Conservation (phyloP, 2,113 vertebrate genomes). For the pig (Sus scrofa) region DNA sequence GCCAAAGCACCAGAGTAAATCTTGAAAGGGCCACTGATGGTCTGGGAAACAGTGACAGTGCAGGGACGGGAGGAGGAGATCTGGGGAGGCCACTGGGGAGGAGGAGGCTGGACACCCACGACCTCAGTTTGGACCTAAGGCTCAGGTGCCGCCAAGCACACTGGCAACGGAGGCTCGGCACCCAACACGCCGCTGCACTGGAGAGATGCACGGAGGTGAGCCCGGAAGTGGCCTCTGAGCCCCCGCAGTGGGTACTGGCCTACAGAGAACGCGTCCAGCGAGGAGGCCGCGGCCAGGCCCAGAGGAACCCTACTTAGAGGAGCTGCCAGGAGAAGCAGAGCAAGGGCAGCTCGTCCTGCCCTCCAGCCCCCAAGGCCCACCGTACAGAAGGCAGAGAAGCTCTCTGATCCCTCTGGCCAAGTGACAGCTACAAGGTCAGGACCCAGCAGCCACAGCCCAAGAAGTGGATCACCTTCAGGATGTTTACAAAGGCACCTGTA, state of each 20-base stretch:
- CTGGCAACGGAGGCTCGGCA: accelerated
- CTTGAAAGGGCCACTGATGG: accelerated
- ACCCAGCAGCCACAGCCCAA: accelerated
- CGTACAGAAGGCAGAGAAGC: neutral
- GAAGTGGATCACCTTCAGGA: accelerated
- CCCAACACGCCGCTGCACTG: accelerated
- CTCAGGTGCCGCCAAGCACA: neutral
- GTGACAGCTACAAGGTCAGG: neutral
- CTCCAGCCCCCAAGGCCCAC: neutral
- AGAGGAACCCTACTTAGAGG: neutral
- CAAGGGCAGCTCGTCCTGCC: neutral
- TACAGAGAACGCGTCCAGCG: too few relatives aligned
- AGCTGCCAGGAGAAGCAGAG: neutral
- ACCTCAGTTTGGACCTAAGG: neutral
- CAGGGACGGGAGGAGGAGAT: neutral
- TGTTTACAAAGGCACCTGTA: accelerated
- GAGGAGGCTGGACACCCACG: neutral
- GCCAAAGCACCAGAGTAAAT: neutral
- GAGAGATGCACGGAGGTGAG: accelerated
- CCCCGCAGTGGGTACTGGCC: neutral
- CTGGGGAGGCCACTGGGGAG: accelerated
- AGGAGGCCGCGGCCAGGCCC: neutral
- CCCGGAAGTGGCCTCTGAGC: accelerated
- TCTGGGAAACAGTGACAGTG: neutral
- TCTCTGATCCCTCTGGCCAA: neutral